phyloP scores from a whole-genome alignment of 2,888 invertebrate genomes.

The Ceratothoa steindachneri region DNA sequence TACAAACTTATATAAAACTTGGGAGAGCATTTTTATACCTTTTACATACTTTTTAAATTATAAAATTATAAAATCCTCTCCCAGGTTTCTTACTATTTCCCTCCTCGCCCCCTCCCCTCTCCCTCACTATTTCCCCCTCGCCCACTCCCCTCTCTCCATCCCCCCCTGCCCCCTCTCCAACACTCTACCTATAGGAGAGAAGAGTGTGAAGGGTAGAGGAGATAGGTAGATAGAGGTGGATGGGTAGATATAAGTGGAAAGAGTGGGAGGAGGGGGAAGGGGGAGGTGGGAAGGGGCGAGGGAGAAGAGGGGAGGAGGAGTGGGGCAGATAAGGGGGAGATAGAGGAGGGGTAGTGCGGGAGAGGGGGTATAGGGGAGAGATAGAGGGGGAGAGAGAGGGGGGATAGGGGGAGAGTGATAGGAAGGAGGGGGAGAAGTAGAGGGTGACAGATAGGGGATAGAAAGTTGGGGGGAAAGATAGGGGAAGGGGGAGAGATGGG shows the following conservation, averaged over 20 bases:
- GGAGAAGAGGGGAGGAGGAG: not conserved
- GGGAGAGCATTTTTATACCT: too few species aligned
- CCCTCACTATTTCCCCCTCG: too few species aligned
- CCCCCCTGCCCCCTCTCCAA: too few species aligned
- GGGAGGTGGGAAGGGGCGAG: not conserved
- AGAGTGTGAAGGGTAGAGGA: not conserved
- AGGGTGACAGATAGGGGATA: not conserved
- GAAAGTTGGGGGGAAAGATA: not conserved
- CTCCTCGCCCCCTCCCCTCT: too few species aligned
- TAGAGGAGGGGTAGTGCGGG: not conserved
- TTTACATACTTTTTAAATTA: too few species aligned
- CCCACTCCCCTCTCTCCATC: too few species aligned
- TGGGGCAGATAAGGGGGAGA: not conserved
- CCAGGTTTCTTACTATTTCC: too few species aligned
- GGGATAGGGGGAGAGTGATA: not conserved
- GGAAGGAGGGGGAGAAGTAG: not conserved
- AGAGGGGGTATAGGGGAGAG: not conserved
- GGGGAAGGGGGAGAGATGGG: not conserved
- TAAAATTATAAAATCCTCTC: too few species aligned
- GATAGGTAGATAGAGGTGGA: conserved; percentile 3
- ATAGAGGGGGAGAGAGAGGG: not conserved
- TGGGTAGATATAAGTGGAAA: too few species aligned
- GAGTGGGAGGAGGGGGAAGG: not conserved
- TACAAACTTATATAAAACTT: too few species aligned
- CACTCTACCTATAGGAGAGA: too few species aligned